Evolutionary conservation across 2,113 vertebrate species (phyloP).

Genomic region (Mola mola): DNA sequence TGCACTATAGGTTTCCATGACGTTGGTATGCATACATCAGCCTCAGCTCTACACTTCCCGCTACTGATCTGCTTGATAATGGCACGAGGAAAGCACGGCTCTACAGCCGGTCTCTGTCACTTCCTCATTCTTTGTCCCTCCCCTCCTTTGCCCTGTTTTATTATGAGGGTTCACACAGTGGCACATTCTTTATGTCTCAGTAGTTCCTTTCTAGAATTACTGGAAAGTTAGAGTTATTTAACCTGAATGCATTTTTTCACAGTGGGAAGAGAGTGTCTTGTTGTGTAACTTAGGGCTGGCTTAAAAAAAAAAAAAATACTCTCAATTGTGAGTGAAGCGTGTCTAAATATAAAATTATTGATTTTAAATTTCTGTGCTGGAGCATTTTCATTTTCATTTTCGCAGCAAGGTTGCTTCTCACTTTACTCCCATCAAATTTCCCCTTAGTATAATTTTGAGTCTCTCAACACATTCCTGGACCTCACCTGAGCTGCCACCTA

Average conservation of each 20-base stretch:
- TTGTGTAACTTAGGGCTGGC: constrained; percentile 3
- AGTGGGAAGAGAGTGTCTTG: background rate
- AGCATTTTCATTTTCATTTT: too few relatives aligned
- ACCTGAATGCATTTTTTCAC: constrained; percentile 38
- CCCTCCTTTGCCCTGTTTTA: constrained; percentile 16
- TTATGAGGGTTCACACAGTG: constrained; percentile 47
- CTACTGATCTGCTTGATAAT: constrained; percentile 46
- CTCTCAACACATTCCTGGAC: constrained; percentile 8
- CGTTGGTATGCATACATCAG: constrained; percentile 50
- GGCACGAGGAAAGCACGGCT: constrained; percentile 30
- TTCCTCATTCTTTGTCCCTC: constrained; percentile 64
- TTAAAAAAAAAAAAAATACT: background rate
- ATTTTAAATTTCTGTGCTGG: too few relatives aligned
- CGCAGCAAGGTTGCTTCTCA: too few relatives aligned
- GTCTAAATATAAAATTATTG: too few relatives aligned
- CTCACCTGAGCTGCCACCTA: background rate
- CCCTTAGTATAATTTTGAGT: constrained; percentile 1
- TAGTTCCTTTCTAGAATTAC: constrained; percentile 20
- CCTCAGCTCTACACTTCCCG: constrained; percentile 46
- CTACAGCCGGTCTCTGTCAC: constrained; percentile 42
- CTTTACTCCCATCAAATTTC: background rate
- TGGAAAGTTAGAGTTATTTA: constrained; percentile 17
- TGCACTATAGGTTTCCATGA: constrained; percentile 34
- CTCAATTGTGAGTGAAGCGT: background rate
- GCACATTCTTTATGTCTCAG: constrained; percentile 47